Evolutionary conservation across 2,113 vertebrate genomes (phyloP), one percentile per base, ranked within the genome.

Genomic region (Eleginops maclovinus): DNA sequence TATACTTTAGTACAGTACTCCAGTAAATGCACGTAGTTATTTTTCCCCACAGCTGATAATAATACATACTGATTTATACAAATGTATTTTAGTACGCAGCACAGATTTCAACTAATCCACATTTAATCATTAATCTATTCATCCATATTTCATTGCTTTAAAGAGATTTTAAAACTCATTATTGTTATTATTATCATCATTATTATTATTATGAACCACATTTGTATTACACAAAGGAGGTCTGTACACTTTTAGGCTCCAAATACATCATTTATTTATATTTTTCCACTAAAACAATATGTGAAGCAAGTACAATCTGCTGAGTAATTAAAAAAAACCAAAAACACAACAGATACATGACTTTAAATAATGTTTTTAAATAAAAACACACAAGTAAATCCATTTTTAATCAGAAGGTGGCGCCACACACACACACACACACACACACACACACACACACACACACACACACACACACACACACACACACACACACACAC

Each of bases 401-500:
- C 46, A 22, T 68, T 62, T 70, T 7, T 21, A 26, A 81, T 47
- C 90, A 90, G 36, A 63, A 76, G 88, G 49, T 69, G 90, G 82
- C 16, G 78, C 72, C 83, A 82, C 53, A 50, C 3, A 6, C 70
- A 58, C 17, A 78, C 60, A n/a, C n/a, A n/a, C n/a, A n/a, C n/a
- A n/a, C n/a, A n/a, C n/a, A n/a, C n/a, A n/a, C n/a, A n/a, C n/a
- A n/a, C n/a, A n/a, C n/a, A n/a, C n/a, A n/a, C n/a, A n/a, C n/a
- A n/a, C n/a, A n/a, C n/a, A n/a, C n/a, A n/a, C n/a, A n/a, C n/a
- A n/a, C n/a, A n/a, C n/a, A n/a, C n/a, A n/a, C n/a, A n/a, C n/a
- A n/a, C n/a, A n/a, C n/a, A n/a, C n/a, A n/a, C n/a, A n/a, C n/a
- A n/a, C n/a, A n/a, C n/a, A n/a, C n/a, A n/a, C n/a, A n/a, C n/a